phyloP scores from a whole-genome alignment of 1,140 invertebrate species.

The Chironomus tepperi region DNA sequence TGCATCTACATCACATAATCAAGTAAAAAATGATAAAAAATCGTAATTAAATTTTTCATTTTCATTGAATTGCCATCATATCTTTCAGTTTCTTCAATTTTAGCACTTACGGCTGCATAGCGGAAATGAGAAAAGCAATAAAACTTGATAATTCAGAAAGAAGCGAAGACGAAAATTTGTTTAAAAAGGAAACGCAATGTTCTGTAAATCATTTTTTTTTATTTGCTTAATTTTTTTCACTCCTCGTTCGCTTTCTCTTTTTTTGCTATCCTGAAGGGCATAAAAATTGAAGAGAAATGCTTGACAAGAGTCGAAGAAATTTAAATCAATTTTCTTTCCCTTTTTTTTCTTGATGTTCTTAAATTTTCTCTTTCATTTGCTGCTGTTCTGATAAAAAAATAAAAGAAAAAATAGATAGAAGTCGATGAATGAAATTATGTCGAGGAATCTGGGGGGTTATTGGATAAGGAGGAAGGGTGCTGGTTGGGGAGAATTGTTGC shows the following conservation, averaged over 20 bases:
- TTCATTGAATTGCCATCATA: no score
- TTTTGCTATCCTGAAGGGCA: not conserved
- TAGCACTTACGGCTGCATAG: no score
- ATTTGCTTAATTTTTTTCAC: not conserved
- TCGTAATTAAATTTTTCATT: not conserved
- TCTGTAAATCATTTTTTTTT: slow-evolving; percentile 5
- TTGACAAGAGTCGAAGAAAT: not conserved
- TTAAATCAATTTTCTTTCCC: slow-evolving; percentile 14
- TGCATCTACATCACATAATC: no score
- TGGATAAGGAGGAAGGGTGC: no score
- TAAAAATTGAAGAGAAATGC: not conserved
- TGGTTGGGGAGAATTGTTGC: no score
- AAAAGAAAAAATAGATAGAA: no score
- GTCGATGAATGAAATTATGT: no score
- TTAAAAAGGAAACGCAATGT: not conserved
- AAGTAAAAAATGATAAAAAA: no score
- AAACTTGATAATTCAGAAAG: not conserved
- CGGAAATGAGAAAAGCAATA: not conserved
- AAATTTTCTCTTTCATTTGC: not conserved
- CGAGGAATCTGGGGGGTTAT: no score
- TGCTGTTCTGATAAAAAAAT: not conserved
- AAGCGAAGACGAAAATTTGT: not conserved
- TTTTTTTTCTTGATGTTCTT: not conserved
- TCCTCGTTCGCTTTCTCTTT: not conserved
- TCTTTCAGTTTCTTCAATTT: no score